Evolutionary conservation across 1,140 invertebrate genomes (phyloP), one percentile per base, ranked within the genome.

Genomic region (Drosophila ercepeae): DNA sequence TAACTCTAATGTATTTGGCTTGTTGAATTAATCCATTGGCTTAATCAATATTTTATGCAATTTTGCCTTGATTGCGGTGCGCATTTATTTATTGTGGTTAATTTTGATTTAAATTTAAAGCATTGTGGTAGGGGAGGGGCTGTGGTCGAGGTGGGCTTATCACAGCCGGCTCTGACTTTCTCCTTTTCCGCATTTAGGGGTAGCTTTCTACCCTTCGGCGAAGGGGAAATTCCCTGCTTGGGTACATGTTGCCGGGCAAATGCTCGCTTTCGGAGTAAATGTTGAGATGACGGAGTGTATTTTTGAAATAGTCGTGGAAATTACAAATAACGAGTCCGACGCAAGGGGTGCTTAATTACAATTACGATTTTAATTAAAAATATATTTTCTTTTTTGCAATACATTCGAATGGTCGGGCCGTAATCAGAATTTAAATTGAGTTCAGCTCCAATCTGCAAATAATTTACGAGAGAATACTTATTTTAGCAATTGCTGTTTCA

Each of bases 11-110:
- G 55, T 54, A 71, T 71, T 79, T 65, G 70, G 51, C 53, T 64
- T 75, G 60, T 42, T 55, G 42, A 75, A 54, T 61, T 70, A 68
- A 77, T 83, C 71, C 64, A 52, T 60, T 73, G 42, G 18, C 58
- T 16, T 60, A 42, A 73, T 84, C 50, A 79, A 84, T 55, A 65
- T 57, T 86, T 55, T 11, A 86, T 86, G 70, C 57, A 68, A 53
- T 75, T 57, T 84, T 16, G 45, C 29, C 51, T 42, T 64, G 60
- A 61, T 76, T 72, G 72, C 8, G 60, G 61, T 18, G 9, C 57
- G 27, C 46, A 59, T 64, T 52, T 58, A 78, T 65, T 59, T 58
- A 50, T 59, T 75, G 75, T 41, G 75, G 75, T 74, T 74, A 60
- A 57, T 77, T 78, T 74, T 46, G 65, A 78, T 71, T 75, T 57